Evolutionary conservation across 2,113 vertebrate species (phyloP), one percentile per base, ranked within the genome.

Genomic region (Trinectes maculatus): DNA sequence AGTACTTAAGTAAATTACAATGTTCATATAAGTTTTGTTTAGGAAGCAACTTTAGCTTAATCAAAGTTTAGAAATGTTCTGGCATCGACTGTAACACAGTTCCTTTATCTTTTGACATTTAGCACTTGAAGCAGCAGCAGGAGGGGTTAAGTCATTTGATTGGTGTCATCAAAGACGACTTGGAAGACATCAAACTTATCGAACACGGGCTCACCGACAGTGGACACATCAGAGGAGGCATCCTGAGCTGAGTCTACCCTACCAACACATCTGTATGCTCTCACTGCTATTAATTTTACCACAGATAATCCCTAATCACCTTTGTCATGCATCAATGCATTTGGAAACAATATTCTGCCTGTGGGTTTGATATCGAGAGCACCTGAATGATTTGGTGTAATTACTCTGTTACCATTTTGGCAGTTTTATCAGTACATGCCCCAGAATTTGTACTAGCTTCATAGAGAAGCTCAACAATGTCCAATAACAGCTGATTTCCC

Each of bases 61-160:
- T n/a, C n/a, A n/a, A n/a, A 36, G 33, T 28, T 40, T 10, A 7
- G 4, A 37, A 18, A 2, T 1, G 3, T 28, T 33, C n/a, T 13
- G 8, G 3, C 42, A 18, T 19, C 10, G 19, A 52, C 52, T 60
- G 12, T 22, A 28, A 33, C 22, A 9, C 12, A 31, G 10, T 61
- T 31, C 21, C 0, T 4, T 60, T 6, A 13, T 49, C 1, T 82
- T 47, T 4, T 47, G 26, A 2, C 37, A 74, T 89, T 59, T 84
- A 99, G 98, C 98, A 99, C 82, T 89, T 99, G 78, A 99, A 98
- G 86, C 96, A 98, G 74, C 96, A 99, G 63, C 97, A 99, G 74
- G 96, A 99, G 54, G 97, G 96, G 29, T 85, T 99, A 58, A 97
- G 96, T 87, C 97, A 99, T 84, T 85, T 99, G 68, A 99, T 98